Evolutionary conservation across 1,140 invertebrate species (phyloP).

Genomic region (Macrobrachium rosenbergii): DNA sequence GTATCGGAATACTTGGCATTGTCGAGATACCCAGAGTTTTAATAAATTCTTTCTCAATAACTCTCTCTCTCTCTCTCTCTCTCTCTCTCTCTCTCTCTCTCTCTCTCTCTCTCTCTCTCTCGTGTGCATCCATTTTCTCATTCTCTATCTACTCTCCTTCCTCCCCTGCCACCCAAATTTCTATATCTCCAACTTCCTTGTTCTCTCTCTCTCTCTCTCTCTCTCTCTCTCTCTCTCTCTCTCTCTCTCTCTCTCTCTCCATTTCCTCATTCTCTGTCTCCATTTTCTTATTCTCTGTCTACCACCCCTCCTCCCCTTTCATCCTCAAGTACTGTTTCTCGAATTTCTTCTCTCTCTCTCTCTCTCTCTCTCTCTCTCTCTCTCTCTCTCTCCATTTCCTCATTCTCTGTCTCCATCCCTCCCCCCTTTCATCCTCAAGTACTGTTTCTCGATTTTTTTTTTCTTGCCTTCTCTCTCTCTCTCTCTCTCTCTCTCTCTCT

Average conservation of each 20-base stretch:
- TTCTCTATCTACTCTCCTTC: neutral
- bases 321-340: no score
- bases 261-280: neutral
- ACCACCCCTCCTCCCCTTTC: neutral
- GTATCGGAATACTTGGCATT: constrained; percentile 56
- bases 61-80: constrained; percentile 15
- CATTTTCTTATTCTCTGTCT: neutral
- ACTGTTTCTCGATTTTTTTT: neutral
- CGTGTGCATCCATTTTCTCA: neutral
- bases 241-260: neutral
- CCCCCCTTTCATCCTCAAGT: neutral
- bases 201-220: constrained; percentile 10
- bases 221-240: neutral
- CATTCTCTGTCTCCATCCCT: neutral
- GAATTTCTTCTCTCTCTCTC: constrained; percentile 18
- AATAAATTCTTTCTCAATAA: constrained; percentile 62
- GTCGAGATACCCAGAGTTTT: constrained; percentile 59
- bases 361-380: neutral
- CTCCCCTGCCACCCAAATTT: neutral
- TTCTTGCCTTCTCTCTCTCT: no score
- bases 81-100: constrained; percentile 6
- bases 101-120: neutral
- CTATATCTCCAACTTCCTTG: neutral
- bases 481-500: constrained; percentile 26
- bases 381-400: neutral